These are phyloP conservation scores for Trididemnum miniatum DNA, from an alignment of 23 tunicate species.

Conservation along the genomic window DNA sequence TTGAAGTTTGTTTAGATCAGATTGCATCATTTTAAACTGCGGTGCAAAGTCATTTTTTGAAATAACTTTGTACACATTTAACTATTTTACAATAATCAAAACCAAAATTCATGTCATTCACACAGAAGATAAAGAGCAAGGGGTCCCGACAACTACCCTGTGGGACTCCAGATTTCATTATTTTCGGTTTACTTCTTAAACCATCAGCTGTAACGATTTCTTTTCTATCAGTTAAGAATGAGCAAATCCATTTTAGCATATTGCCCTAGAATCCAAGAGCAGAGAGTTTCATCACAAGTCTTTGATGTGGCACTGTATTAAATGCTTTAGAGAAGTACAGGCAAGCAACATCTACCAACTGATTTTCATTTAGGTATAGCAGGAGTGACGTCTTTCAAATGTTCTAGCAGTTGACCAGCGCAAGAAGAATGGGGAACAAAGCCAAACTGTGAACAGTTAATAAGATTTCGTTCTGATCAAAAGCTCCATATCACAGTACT, in stretches of 20 bases:
- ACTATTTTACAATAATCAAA: not conserved
- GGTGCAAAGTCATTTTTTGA: no score
- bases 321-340: not conserved
- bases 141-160: not conserved
- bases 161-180: not conserved
- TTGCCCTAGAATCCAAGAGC: not conserved
- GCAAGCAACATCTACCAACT: not conserved
- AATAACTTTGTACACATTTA: no score
- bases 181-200: not conserved
- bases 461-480: no score
- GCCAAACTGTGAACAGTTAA: no score
- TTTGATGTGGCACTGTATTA: not conserved
- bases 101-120: not conserved
- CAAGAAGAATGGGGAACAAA: no score
- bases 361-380: no score
- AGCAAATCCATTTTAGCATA: not conserved
- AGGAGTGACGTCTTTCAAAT: no score
- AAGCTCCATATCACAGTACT: no score
- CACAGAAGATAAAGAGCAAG: not conserved
- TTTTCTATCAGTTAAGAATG: not conserved
- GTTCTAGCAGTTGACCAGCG: no score
- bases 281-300: not conserved
- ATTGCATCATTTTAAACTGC: no score
- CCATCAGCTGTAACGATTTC: not conserved
- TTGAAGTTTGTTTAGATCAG: no score